phyloP scores from a whole-genome alignment of 2,888 invertebrate species.

The Apamea epomidion region DNA sequence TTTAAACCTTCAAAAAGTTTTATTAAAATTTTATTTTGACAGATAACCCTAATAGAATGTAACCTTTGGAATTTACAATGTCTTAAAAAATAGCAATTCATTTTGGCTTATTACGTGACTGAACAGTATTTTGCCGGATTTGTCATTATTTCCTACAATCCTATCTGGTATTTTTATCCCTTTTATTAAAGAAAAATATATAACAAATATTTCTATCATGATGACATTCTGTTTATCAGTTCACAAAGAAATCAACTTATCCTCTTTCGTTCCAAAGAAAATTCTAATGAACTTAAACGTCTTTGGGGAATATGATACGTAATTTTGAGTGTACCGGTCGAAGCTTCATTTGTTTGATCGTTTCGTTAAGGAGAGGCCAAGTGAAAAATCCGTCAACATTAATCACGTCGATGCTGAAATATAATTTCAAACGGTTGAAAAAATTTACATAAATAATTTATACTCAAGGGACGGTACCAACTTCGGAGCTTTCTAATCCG shows the following conservation, averaged over 20 bases:
- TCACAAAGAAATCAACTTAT: conserved; percentile 77
- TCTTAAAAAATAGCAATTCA: conserved; percentile 72
- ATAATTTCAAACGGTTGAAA: conserved; percentile 87
- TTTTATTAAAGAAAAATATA: conserved; percentile 55
- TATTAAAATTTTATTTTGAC: not conserved
- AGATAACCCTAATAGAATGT: conserved; percentile 27
- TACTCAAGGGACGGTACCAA: conserved; percentile 80
- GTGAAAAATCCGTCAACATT: conserved; percentile 88
- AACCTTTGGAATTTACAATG: conserved; percentile 67
- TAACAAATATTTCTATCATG: conserved; percentile 58
- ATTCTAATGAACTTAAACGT: conserved; percentile 79
- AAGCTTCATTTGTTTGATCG: conserved; percentile 85
- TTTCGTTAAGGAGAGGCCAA: conserved; percentile 84
- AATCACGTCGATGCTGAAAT: conserved; percentile 88
- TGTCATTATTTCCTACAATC: conserved; percentile 70
- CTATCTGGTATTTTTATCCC: conserved; percentile 40
- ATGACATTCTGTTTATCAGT: conserved; percentile 72
- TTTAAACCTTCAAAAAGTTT: not conserved
- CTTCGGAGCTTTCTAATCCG: conserved; percentile 78
- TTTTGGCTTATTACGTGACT: conserved; percentile 79
- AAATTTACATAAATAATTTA: conserved; percentile 90
- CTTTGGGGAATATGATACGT: conserved; percentile 76
- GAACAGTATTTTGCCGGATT: conserved; percentile 75
- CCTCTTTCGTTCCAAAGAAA: conserved; percentile 72
- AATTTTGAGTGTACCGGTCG: conserved; percentile 80